Base-by-base conservation (phyloP, 2,888 invertebrate genomes). In the Lochmaea crataegi region DNA sequence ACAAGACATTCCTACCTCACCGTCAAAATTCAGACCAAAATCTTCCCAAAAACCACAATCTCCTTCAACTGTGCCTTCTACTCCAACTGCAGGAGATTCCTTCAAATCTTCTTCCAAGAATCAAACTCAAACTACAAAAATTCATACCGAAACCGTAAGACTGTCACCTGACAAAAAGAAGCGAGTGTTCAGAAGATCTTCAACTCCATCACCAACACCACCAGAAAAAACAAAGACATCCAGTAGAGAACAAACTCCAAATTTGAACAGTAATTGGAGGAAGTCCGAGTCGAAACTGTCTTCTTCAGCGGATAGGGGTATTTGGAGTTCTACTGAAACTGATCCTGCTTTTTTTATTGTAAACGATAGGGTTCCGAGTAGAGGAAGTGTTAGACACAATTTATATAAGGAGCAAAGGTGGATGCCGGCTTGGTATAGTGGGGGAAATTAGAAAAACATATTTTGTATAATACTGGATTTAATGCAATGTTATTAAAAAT, bases 301-400 rank as follows among this genome's bases (percentile, higher is more conserved):
- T n/a, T n/a, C n/a, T n/a, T n/a, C 65, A 16, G 26, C 48, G 16
- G 58, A 58, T 7, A 11, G 12, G 12, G 57, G 12, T 65, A 18
- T 38, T 61, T 70, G 73, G 73, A 66, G 70, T 48, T 71, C 74
- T n/a, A 57, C 66, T 32, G 72, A 75, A 22, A 68, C 75, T 38
- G 77, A 78, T 66, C 78, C 77, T 9, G 82, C 84, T 65, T 84
- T 84, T 72, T 76, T 82, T 42, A 80, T 84, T 22, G 65, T 83
- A 12, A 81, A 82, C 51, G 82, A 80, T 42, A 64, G 53, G 11
- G 51, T 56, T 10, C 73, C 66, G 1, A 75, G 57, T 53, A 68
- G 70, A n/a, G 74, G 69, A 51, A 77, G 80, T 60, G 75, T 79
- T 14, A 80, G 81, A 66, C 77, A 78, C 56, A 78, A 80, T 75